Base-by-base conservation (phyloP, 2,113 vertebrate genomes). In the Notothenia rossii region DNA sequence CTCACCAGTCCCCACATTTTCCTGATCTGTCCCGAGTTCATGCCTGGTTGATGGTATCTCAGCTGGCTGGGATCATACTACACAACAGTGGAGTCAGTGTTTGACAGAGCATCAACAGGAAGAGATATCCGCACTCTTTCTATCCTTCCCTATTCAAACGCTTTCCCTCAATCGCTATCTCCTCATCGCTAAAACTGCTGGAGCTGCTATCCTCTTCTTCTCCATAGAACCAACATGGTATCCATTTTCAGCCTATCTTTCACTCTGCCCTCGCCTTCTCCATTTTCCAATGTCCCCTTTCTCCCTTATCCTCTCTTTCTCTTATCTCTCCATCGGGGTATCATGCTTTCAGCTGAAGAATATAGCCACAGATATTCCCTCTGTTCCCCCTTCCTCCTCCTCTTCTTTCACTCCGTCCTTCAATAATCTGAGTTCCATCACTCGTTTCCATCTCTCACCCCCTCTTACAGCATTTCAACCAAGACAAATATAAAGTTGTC, bases 321-420 rank as follows among this genome's bases (percentile, higher is more conserved):
- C 85, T 88, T 93, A 94, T 94, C 93, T 86, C 81, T 78, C 69
- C 75, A 93, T 93, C 92, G 63, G 83, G 70, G 82, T 91, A 92
- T 93, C 90, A 64, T 75, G 72, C 85, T 91, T 88, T 88, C 87
- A 89, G 87, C 79, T 69, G 48, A 62, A 65, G 85, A 72, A 81
- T 61, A 73, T 51, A 53, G 74, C 70, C 69, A 81, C 79, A 77
- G 88, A 92, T 92, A 93, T 82, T 82, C 82, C 81, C 87, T 81
- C 81, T 73, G 82, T 79, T 89, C 79, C 84, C 72, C 62, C 84
- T 78, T 88, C 87, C 88, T 84, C 72, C 77, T 65, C 74, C 88
- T 91, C 87, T 67, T 73, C 81, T 90, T 90, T 88, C 86, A 86
- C 77, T 50, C 78, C 53, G 84, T 83, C 82, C 89, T 92, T 90